Percentiles rank a stretch among this genome's conserved stretches.
Evolutionary conservation across 2,113 vertebrate species (phyloP).

Genomic region (Odocoileus hemionus): DNA sequence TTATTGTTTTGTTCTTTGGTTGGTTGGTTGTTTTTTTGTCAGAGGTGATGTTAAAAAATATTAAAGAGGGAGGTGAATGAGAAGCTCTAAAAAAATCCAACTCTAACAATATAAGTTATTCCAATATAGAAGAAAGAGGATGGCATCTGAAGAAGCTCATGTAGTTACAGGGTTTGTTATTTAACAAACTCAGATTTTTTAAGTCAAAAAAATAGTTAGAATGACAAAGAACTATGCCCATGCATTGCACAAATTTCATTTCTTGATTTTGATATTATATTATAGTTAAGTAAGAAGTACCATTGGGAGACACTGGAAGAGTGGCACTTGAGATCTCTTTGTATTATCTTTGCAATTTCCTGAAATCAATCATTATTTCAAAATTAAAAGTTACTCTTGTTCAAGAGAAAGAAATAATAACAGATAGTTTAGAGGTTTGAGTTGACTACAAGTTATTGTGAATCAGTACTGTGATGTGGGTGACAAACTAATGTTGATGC

Average conservation of each 20-base stretch:
- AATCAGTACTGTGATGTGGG: background rate
- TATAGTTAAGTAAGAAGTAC: background rate
- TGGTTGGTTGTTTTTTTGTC: background rate
- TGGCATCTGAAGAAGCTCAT: background rate
- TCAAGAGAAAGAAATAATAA: background rate
- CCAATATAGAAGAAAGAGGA: background rate
- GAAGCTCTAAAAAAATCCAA: background rate
- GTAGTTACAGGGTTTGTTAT: background rate
- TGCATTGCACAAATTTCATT: background rate
- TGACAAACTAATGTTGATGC: background rate
- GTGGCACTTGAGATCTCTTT: background rate
- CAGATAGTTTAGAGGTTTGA: background rate
- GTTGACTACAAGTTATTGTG: background rate
- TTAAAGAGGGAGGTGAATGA: background rate
- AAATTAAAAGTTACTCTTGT: background rate
- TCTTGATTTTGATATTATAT: background rate
- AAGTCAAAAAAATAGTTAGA: background rate
- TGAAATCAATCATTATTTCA: background rate
- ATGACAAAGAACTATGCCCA: background rate
- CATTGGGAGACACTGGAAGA: background rate
- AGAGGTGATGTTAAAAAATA: background rate
- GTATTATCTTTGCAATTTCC: background rate
- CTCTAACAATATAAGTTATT: background rate
- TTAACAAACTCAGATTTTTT: background rate
- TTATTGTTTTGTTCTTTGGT: background rate